A percentile compares a stretch with the other conserved stretches of the same genome.
Evolutionary conservation across 2,797 vertebrate genomes (phyloP).

Genomic region (Enteromius paludinosus): DNA sequence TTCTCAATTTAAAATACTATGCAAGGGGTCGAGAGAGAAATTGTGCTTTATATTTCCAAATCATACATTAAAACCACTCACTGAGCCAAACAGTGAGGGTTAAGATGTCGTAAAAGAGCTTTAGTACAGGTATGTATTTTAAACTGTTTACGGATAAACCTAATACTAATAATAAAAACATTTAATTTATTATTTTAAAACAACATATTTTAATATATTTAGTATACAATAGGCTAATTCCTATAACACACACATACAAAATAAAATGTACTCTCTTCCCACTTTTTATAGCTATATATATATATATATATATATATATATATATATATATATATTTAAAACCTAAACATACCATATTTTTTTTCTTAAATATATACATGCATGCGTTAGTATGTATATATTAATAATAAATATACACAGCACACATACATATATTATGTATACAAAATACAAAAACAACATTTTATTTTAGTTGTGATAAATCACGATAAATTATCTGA

Average conservation of each 20-base stretch:
- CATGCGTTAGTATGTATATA: no score
- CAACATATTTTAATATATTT: not conserved
- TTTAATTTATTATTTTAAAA: not conserved
- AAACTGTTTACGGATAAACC: not conserved
- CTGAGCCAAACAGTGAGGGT: not conserved
- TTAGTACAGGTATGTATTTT: not conserved
- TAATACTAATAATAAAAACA: not conserved
- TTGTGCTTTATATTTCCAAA: slow-evolving; percentile 11
- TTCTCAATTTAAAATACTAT: slow-evolving; percentile 1
- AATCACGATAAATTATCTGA: no score
- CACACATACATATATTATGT: no score
- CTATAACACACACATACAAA: not conserved
- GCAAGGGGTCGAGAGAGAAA: not conserved
- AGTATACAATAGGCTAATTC: not conserved
- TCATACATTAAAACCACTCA: not conserved
- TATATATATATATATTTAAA: no score
- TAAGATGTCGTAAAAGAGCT: slow-evolving; percentile 2
- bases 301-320: no score
- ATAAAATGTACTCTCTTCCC: not conserved
- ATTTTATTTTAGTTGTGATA: no score
- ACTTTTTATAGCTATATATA: no score
- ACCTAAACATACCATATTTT: no score
- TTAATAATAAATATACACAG: no score
- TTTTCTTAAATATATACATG: no score
- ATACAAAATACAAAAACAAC: no score